Evolutionary conservation across 1,140 invertebrate species (phyloP), one percentile per base, ranked within the genome.

Genomic region (Meloidogyne exigua): DNA sequence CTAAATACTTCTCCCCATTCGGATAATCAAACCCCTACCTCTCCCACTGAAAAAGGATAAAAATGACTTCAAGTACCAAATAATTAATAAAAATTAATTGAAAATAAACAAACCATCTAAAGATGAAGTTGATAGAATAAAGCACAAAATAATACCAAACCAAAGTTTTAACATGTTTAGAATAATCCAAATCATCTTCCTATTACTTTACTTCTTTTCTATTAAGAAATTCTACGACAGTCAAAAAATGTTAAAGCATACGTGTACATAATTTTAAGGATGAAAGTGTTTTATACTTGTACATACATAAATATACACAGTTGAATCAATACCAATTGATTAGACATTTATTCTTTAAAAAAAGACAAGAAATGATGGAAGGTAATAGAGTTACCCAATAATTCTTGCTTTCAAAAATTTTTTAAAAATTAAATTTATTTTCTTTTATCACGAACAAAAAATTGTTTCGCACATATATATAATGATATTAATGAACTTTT

Each of bases 61-160:
- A 32, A 32, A 32, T 32, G 28, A 32, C 28, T 39, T 10, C 9
- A 10, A 9, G 36, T 39, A 39, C 4, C 9, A 10, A 39, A 39
- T 39, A 39, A 10, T 39, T 39, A 39, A 0, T 39, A 3, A 57
- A 57, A 57, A n/a, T 57, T 57, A 57, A 57, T n/a, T 1, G 18
- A 57, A 57, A n/a, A 57, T n/a, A 57, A 57, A 57, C 49, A n/a
- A 57, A 57, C 49, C 49, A n/a, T 57, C 49, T 57, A 57, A 57
- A 21, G 49, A 57, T 7, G 7, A 57, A 57, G 49, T 57, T 5
- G 5, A 57, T 7, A 57, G 18, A 57, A 57, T 7, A 57, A 57
- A 57, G n/a, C 49, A 57, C 18, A 5, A 57, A 57, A 57, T 3
- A 57, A n/a, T n/a, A n/a, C 49, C n/a, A 57, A 57, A 57, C 49